Evolutionary conservation across 37 sponge, comb jelly and placozoan species (phyloP).

Genomic region (Hormiphora californensis): DNA sequence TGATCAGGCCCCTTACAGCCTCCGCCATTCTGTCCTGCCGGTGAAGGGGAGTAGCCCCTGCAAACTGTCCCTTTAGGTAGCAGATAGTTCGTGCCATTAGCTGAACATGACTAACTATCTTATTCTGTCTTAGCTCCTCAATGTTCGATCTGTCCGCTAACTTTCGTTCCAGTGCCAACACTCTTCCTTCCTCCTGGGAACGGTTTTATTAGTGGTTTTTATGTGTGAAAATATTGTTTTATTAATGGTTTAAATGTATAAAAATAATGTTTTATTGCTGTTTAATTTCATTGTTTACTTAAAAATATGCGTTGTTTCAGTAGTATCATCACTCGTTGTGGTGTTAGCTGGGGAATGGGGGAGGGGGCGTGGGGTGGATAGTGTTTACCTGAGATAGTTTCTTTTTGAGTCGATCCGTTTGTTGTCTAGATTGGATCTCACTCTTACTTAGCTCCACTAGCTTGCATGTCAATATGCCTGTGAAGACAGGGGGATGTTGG

Average conservation of each 20-base stretch:
- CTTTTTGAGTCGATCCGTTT: neutral
- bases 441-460: neutral
- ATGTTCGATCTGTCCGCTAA: neutral
- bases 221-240: too few relatives aligned
- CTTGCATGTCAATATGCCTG: conserved; percentile 6
- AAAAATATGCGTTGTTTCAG: too few relatives aligned
- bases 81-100: conserved; percentile 31
- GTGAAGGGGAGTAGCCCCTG: conserved; percentile 35
- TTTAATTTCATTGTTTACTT: too few relatives aligned
- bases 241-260: too few relatives aligned
- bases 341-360: too few relatives aligned
- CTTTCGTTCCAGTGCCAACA: conserved; percentile 37
- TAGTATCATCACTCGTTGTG: too few relatives aligned
- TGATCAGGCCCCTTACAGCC: neutral
- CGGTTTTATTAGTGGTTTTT: too few relatives aligned
- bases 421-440: neutral
- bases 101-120: conserved; percentile 30
- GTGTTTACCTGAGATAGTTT: conserved; percentile 15
- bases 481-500: too few relatives aligned
- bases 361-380: too few relatives aligned
- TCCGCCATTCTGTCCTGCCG: conserved; percentile 38
- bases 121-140: conserved; percentile 6
- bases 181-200: neutral
- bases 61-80: conserved; percentile 27
- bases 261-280: too few relatives aligned